Evolutionary conservation across 35 echinoderm and acorn worm genomes (phyloP).

Genomic region (Heliocidaris tuberculata): DNA sequence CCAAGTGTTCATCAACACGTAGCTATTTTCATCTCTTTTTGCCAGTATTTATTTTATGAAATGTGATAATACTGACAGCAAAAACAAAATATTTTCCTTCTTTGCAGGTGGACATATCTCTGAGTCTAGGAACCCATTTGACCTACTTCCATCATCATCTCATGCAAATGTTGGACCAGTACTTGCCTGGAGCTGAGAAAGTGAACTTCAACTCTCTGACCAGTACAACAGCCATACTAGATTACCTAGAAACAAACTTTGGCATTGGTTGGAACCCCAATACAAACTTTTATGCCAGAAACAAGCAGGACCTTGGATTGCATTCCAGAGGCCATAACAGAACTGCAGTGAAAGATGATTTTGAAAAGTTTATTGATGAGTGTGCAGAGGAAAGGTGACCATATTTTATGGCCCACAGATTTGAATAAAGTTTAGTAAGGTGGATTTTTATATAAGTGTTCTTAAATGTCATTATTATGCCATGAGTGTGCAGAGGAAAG

Average conservation of each 20-base stretch:
- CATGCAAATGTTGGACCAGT: constrained; percentile 88
- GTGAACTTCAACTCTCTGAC: constrained; percentile 85
- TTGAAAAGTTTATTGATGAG: background rate
- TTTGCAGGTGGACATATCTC: constrained; percentile 80
- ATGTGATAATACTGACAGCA: no score
- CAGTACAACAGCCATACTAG: constrained; percentile 74
- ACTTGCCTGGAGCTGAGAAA: constrained; percentile 69
- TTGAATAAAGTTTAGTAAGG: background rate
- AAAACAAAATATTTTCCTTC: background rate
- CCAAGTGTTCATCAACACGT: no score
- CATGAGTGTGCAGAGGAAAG: no score
- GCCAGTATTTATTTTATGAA: no score
- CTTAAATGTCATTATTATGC: background rate
- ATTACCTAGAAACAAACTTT: constrained; percentile 88
- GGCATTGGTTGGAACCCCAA: constrained; percentile 56
- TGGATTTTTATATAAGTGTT: background rate
- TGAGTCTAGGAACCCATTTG: constrained; percentile 76
- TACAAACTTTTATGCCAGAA: constrained; percentile 27
- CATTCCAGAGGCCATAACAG: background rate
- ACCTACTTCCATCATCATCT: constrained; percentile 94
- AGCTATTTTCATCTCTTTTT: no score
- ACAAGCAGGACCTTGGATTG: background rate
- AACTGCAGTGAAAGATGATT: background rate
- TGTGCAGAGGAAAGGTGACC: constrained; percentile 19
- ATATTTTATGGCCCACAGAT: no score